Conservation (phyloP, 2,797 vertebrate species). For the Pseudomugil tenellus region DNA sequence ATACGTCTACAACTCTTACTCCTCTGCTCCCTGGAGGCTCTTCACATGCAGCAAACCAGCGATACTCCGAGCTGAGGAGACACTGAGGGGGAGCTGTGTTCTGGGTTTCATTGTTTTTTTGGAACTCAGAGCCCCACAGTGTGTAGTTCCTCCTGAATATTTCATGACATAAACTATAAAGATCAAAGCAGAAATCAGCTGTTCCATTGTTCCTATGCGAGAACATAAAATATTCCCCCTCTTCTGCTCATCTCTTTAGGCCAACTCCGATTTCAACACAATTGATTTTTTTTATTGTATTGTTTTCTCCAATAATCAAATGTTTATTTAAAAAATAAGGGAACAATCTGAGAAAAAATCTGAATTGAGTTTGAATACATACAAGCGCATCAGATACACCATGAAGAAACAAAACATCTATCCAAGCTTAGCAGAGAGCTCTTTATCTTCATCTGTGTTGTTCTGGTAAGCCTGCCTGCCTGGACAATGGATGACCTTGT, state of each 20-base stretch:
- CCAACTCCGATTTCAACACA: constrained; percentile 39
- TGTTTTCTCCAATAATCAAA: neutral
- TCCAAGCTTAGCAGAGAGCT: constrained; percentile 7
- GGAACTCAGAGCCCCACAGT: constrained; percentile 44
- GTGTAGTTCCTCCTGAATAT: constrained; percentile 68
- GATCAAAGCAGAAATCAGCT: constrained; percentile 62
- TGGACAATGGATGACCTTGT: constrained; percentile 27
- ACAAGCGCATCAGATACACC: neutral
- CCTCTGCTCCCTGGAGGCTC: constrained; percentile 43
- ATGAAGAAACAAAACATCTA: constrained; percentile 14
- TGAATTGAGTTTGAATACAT: neutral
- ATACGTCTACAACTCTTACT: constrained; percentile 35
- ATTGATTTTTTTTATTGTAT: constrained; percentile 15
- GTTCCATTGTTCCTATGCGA: constrained; percentile 52
- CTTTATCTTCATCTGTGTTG: constrained; percentile 29
- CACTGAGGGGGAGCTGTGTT: constrained; percentile 22
- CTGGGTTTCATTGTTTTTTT: constrained; percentile 53
- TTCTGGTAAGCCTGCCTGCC: constrained; percentile 32
- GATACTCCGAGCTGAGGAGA: constrained; percentile 20
- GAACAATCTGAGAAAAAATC: neutral
- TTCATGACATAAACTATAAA: constrained; percentile 49
- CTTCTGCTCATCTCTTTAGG: constrained; percentile 32
- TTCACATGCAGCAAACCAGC: constrained; percentile 33
- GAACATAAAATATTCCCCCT: constrained; percentile 42
- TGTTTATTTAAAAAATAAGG: neutral